Percentiles rank a stretch among this genome's conserved stretches.
Conservation (phyloP, 2,888 invertebrate species). For the Heliconius hortense region DNA sequence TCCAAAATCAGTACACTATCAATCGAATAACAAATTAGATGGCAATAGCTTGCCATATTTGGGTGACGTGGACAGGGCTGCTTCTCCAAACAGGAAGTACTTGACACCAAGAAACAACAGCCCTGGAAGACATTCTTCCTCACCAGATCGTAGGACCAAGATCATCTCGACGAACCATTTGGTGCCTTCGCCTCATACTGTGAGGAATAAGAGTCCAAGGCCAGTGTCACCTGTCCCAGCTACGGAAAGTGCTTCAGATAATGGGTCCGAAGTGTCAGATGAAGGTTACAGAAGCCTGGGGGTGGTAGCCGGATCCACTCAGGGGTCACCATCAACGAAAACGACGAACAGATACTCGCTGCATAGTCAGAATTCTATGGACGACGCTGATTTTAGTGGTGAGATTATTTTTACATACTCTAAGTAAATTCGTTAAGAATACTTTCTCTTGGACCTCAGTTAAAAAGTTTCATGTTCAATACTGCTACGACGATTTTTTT, state of each 20-base stretch:
- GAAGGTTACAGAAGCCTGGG: constrained; percentile 92
- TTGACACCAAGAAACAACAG: constrained; percentile 62
- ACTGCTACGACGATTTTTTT: not conserved
- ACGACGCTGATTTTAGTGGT: constrained; percentile 88
- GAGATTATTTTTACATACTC: constrained; percentile 49
- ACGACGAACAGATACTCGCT: constrained; percentile 85
- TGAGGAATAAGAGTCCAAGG: constrained; percentile 71
- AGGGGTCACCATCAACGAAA: constrained; percentile 74
- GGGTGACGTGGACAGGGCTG: constrained; percentile 66
- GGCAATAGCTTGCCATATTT: constrained; percentile 70
- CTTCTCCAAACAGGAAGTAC: constrained; percentile 65
- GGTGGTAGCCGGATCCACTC: constrained; percentile 80
- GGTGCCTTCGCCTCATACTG: constrained; percentile 75
- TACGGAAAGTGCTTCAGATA: constrained; percentile 86
- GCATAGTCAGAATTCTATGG: constrained; percentile 87
- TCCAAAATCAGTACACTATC: constrained; percentile 62
- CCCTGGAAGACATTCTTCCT: constrained; percentile 70
- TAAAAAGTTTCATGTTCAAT: not conserved
- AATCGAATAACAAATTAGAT: constrained; percentile 63
- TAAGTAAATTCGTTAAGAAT: no score
- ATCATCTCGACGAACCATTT: constrained; percentile 69
- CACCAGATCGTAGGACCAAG: constrained; percentile 71
- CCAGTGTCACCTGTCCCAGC: constrained; percentile 81
- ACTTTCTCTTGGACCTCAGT: not conserved
- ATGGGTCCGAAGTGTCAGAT: constrained; percentile 92